Evolutionary conservation across 2,888 invertebrate genomes (phyloP).

Genomic region (Acrobasis suavella): DNA sequence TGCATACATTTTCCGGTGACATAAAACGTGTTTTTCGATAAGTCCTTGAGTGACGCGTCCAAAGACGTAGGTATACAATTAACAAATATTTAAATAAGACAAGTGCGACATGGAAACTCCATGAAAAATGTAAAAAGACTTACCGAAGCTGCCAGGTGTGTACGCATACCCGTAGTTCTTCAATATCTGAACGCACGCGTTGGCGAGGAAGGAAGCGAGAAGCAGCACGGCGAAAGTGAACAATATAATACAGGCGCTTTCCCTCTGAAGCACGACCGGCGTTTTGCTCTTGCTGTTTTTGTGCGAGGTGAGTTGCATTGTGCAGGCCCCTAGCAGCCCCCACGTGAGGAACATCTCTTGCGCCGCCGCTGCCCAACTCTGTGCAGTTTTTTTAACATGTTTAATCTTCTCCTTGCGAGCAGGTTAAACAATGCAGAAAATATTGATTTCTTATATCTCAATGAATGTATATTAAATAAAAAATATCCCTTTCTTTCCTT

Average conservation of each 20-base stretch:
- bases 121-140: slow-evolving; percentile 52
- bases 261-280: slow-evolving; percentile 68
- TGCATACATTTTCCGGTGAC: too few relatives aligned
- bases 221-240: slow-evolving; percentile 89
- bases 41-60: neutral
- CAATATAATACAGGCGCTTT: slow-evolving; percentile 69
- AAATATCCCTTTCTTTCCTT: too few relatives aligned
- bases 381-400: slow-evolving; percentile 29
- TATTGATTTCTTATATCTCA: too few relatives aligned
- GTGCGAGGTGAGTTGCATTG: slow-evolving; percentile 91
- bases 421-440: too few relatives aligned
- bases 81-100: slow-evolving; percentile 10
- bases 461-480: too few relatives aligned
- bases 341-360: slow-evolving; percentile 94
- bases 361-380: slow-evolving; percentile 95
- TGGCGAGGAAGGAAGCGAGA: slow-evolving; percentile 90
- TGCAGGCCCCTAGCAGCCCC: slow-evolving; percentile 91
- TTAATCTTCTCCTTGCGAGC: neutral
- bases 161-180: slow-evolving; percentile 88
- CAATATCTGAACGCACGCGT: slow-evolving; percentile 91
- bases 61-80: neutral
- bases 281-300: slow-evolving; percentile 86
- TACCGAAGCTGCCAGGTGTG: slow-evolving; percentile 93
- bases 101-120: neutral
- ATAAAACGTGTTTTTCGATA: too few relatives aligned